Evolutionary conservation across 1,140 invertebrate species (phyloP).

Genomic region (Oryctes rhinoceros): DNA sequence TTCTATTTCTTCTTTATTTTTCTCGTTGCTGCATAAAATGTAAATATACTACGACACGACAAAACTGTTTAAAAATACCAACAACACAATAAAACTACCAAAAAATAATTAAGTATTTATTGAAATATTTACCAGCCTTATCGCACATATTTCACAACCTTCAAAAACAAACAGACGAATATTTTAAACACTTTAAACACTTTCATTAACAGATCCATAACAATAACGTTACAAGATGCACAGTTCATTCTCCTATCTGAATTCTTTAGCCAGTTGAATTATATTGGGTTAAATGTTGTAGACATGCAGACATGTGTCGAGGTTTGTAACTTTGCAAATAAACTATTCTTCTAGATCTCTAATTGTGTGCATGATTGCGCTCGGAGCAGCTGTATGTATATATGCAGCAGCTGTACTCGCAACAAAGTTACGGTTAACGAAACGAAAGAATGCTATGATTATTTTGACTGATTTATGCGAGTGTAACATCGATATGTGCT

Average conservation of each 20-base stretch:
- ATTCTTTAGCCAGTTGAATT: neutral
- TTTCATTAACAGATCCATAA: constrained; percentile 1
- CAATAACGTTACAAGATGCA: neutral
- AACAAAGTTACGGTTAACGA: constrained; percentile 1
- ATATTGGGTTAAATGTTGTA: neutral
- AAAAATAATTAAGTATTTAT: too few species aligned
- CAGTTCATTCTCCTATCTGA: neutral
- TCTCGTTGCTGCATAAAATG: too few species aligned
- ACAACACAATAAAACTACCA: too few species aligned
- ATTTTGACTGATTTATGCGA: neutral
- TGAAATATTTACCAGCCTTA: too few species aligned
- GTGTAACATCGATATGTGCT: neutral
- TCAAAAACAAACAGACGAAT: neutral
- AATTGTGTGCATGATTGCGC: neutral
- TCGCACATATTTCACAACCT: neutral
- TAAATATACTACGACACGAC: too few species aligned
- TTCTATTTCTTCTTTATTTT: too few species aligned
- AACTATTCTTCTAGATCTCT: neutral
- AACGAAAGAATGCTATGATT: neutral
- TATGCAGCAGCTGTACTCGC: constrained; percentile 9
- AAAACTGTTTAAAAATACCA: too few species aligned
- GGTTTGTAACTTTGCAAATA: neutral
- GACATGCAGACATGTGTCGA: neutral
- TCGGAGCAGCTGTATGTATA: constrained; percentile 8
- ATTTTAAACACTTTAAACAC: neutral